A percentile compares a stretch with the other conserved stretches of the same genome.
These are phyloP conservation scores for Esperia sulphurella DNA, from an alignment of 2,888 invertebrate genomes.

Conservation along the genomic window DNA sequence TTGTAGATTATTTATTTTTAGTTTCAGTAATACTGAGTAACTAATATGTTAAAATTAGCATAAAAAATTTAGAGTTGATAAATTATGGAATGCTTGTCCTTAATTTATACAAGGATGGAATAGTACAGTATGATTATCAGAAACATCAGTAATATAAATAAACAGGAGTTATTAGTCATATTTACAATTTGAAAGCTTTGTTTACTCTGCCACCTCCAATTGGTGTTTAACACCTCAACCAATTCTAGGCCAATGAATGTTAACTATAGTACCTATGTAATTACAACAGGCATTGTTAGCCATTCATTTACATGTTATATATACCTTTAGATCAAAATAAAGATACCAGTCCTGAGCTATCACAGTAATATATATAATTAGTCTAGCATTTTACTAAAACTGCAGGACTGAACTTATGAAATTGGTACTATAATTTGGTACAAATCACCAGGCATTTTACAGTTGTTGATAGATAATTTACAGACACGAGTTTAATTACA, in stretches of 20 bases:
- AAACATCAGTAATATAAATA: background rate
- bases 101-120: slow-evolving; percentile 7
- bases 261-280: background rate
- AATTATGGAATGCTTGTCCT: slow-evolving; percentile 11
- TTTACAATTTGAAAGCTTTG: slow-evolving; percentile 2
- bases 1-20: no score
- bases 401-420: no score
- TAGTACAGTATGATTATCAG: slow-evolving; percentile 2
- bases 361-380: background rate
- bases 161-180: slow-evolving; percentile 5
- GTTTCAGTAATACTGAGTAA: no score
- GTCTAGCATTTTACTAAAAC: background rate
- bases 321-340: background rate
- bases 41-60: no score
- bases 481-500: no score
- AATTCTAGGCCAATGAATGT: background rate
- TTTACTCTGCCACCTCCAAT: background rate
- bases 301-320: background rate
- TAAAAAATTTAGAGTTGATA: background rate
- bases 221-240: background rate
- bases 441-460: no score
- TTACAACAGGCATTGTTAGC: background rate
- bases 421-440: no score
- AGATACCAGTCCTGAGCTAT: background rate
- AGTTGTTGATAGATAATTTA: no score